These are phyloP conservation scores for Zaprionus obscuricornis DNA, from an alignment of 2,888 invertebrate species.

Conservation along the genomic window DNA sequence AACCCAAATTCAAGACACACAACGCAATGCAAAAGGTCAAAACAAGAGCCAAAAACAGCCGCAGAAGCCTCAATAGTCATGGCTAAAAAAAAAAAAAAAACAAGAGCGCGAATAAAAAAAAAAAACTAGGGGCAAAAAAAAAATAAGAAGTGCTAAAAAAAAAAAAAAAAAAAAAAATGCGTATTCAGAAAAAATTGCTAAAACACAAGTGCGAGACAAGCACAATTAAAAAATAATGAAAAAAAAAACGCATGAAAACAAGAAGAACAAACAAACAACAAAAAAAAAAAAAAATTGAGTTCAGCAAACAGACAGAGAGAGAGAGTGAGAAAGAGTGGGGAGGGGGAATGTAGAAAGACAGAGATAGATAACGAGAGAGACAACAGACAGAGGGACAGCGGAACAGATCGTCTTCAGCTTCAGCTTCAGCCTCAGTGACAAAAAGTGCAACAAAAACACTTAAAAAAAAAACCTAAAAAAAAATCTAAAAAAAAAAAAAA, in stretches of 20 bases:
- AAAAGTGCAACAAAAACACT: too few relatives aligned
- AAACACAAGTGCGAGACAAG: conserved; percentile 60
- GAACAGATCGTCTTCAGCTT: too few relatives aligned
- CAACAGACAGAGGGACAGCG: neutral
- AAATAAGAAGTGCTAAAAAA: conserved; percentile 10
- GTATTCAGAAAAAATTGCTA: conserved; percentile 43
- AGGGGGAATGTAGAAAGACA: neutral
- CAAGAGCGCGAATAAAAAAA: neutral
- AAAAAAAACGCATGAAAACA: conserved; percentile 58
- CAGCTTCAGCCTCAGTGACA: too few relatives aligned
- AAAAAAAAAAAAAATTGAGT: conserved; percentile 40
- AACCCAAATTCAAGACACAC: neutral
- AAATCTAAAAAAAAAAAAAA: too few relatives aligned
- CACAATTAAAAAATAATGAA: conserved; percentile 58
- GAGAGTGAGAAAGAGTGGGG: neutral
- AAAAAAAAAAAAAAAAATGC: conserved; percentile 46
- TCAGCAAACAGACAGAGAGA: conserved; percentile 38
- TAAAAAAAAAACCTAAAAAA: too few relatives aligned
- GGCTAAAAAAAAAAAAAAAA: conserved; percentile 36
- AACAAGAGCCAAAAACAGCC: conserved; percentile 37
- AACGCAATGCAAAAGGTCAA: conserved; percentile 33
- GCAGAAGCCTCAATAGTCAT: too few relatives aligned
- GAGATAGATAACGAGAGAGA: neutral
- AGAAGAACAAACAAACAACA: conserved; percentile 15
- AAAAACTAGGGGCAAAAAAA: conserved; percentile 9